Conservation (phyloP, 2,113 vertebrate species). For the Falcunculus frontatus region DNA sequence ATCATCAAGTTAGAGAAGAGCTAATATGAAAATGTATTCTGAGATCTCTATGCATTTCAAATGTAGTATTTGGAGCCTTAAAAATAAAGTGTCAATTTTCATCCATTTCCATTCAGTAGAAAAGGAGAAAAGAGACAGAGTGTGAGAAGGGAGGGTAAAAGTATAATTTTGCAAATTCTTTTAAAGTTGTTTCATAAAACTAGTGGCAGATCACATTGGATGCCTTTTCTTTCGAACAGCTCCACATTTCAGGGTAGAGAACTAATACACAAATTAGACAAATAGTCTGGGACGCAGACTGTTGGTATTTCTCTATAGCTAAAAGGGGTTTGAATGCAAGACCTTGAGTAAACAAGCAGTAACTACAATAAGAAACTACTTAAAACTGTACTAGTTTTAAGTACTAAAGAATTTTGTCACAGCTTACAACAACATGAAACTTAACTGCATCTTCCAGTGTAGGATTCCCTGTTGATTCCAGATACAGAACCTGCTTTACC, state of each 20-base stretch:
- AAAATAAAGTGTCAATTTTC: background rate
- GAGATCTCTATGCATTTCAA: background rate
- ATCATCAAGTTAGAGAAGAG: background rate
- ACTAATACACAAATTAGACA: background rate
- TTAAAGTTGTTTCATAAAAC: background rate
- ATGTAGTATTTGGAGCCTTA: background rate
- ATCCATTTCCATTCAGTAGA: background rate
- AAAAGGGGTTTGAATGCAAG: background rate
- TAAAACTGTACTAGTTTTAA: background rate
- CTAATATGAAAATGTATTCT: background rate
- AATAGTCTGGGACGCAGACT: background rate
- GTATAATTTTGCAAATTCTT: background rate
- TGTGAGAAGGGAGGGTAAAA: background rate
- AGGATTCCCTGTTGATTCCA: background rate
- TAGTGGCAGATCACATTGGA: background rate
- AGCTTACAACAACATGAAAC: background rate
- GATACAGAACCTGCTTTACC: background rate
- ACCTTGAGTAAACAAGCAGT: background rate
- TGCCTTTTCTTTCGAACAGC: background rate
- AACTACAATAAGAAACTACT: background rate
- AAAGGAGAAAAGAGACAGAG: background rate
- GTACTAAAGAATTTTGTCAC: background rate
- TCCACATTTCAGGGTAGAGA: background rate
- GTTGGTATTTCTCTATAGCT: background rate
- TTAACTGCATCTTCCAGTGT: background rate